Conservation (phyloP, 1,140 invertebrate species). For the Probaryconus sp. region DNA sequence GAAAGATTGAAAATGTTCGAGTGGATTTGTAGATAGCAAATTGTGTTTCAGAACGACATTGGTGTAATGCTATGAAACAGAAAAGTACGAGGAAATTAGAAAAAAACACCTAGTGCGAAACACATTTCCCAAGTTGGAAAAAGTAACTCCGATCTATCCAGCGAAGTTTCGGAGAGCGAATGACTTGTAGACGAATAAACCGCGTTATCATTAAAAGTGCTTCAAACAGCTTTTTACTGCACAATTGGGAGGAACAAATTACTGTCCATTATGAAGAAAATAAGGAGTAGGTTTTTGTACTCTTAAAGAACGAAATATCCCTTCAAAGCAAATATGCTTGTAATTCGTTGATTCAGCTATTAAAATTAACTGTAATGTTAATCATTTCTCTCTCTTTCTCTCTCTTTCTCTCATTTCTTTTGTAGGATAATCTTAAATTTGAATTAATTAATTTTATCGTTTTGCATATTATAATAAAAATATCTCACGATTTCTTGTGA, state of each 20-base stretch:
- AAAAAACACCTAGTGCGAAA: constrained; percentile 20
- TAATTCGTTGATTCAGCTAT: too few relatives aligned
- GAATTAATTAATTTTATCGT: too few relatives aligned
- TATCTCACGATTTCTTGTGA: too few relatives aligned
- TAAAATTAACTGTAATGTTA: too few relatives aligned
- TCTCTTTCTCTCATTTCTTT: too few relatives aligned
- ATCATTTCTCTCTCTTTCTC: too few relatives aligned
- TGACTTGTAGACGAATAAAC: constrained; percentile 24
- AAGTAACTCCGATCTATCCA: constrained; percentile 3
- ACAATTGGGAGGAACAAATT: constrained; percentile 34
- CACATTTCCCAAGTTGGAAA: constrained; percentile 27
- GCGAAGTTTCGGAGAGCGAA: constrained; percentile 25
- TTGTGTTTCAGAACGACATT: constrained; percentile 28
- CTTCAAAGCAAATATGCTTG: too few relatives aligned
- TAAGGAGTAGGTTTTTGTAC: constrained; percentile 27
- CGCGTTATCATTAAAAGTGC: constrained; percentile 42
- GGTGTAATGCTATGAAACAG: constrained; percentile 18
- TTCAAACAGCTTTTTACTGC: constrained; percentile 29
- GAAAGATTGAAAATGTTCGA: too few relatives aligned
- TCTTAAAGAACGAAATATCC: background rate
- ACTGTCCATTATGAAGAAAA: constrained; percentile 21
- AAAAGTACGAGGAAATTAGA: too few relatives aligned
- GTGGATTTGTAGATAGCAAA: too few relatives aligned
- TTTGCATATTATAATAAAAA: too few relatives aligned
- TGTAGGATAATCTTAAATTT: too few relatives aligned